phyloP scores from a whole-genome alignment of 2,888 invertebrate species.

The Sarcophaga subvicina region DNA sequence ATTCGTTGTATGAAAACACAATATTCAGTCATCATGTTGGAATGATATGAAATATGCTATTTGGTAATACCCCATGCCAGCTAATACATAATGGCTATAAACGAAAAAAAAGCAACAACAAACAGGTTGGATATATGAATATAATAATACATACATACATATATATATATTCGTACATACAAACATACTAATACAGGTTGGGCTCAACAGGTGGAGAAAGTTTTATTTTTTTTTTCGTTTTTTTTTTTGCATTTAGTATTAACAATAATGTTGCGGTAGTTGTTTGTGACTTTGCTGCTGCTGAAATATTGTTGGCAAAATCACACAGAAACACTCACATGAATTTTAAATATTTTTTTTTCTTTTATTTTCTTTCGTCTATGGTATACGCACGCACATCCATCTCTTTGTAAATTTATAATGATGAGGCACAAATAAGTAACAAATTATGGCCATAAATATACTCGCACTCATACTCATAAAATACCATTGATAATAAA shows the following conservation, averaged over 20 bases:
- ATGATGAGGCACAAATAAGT: conserved; percentile 39
- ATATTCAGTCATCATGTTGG: conserved; percentile 25
- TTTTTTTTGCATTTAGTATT: neutral
- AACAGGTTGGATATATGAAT: conserved; percentile 40
- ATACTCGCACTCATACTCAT: neutral
- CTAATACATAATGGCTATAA: conserved; percentile 38
- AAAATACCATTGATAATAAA: neutral
- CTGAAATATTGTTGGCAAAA: conserved; percentile 59
- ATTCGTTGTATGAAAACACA: conserved; percentile 30
- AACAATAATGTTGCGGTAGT: neutral
- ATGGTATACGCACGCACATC: too few species aligned
- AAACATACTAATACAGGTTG: conserved; percentile 40
- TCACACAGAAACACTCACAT: conserved; percentile 13
- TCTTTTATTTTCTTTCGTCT: too few species aligned
- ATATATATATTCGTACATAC: neutral
- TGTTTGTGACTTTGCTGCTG: conserved; percentile 21
- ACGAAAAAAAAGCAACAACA: conserved; percentile 27
- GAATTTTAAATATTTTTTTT: neutral
- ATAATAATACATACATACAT: neutral
- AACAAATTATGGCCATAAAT: conserved; percentile 36
- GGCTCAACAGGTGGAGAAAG: conserved; percentile 63
- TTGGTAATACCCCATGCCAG: conserved; percentile 51
- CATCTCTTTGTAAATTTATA: conserved; percentile 1
- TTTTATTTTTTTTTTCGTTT: conserved; percentile 24
- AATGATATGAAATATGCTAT: conserved; percentile 46